Conservation (phyloP, 2,888 invertebrate species). For the Dryomyza anilis region DNA sequence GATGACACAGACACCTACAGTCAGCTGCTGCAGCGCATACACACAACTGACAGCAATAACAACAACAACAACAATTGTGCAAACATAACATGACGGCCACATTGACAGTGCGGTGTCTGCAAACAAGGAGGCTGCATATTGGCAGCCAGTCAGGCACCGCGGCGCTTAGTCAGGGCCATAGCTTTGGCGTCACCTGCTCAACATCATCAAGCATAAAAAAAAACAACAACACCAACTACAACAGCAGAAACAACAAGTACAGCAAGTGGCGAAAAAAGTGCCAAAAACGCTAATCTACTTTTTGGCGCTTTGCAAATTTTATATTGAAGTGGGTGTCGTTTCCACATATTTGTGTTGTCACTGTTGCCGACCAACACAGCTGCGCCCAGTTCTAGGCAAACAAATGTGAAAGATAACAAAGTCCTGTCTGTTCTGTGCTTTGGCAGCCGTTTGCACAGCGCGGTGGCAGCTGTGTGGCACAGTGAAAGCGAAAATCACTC, state of each 20-base stretch:
- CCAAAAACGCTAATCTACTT: conserved; percentile 8
- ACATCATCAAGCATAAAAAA: not conserved
- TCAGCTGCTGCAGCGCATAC: not conserved
- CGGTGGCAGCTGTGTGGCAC: no score
- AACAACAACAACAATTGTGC: not conserved
- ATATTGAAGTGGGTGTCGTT: not conserved
- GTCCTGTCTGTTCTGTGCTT: no score
- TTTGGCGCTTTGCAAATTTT: not conserved
- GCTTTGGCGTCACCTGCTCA: not conserved
- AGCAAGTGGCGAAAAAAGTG: not conserved
- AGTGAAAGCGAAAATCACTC: no score
- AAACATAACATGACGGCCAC: conserved; percentile 5
- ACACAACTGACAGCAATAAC: not conserved
- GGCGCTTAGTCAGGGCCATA: not conserved
- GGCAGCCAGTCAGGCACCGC: not conserved
- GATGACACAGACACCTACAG: not conserved
- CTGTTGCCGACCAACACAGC: not conserved
- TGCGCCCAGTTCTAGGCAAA: no score
- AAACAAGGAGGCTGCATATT: no score
- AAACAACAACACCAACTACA: not conserved
- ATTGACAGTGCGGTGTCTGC: conserved; percentile 5
- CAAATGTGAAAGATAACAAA: no score
- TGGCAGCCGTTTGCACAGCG: no score
- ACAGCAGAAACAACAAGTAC: not conserved
- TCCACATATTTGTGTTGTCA: not conserved